Percentiles rank a stretch among this genome's conserved stretches.
Conservation (phyloP, 2,797 vertebrate genomes). For the Gobionotothen gibberifrons region DNA sequence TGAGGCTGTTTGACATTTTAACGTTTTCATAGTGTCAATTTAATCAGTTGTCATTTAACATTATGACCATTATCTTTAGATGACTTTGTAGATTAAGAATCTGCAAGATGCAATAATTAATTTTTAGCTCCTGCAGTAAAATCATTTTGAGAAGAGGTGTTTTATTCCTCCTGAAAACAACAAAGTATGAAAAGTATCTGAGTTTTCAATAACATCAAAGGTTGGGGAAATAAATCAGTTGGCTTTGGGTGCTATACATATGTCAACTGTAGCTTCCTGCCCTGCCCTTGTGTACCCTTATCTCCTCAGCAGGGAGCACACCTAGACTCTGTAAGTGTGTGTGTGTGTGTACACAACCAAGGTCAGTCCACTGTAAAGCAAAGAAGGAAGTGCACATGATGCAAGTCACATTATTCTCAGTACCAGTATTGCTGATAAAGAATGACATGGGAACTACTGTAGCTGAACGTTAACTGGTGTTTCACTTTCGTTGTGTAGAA, state of each 20-base stretch:
- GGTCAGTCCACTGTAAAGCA: conserved; percentile 5
- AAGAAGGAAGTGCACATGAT: conserved; percentile 3
- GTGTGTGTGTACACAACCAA: conserved; percentile 14
- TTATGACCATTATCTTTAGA: not conserved
- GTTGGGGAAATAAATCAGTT: conserved; percentile 14
- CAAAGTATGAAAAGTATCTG: not conserved
- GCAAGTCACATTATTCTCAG: not conserved
- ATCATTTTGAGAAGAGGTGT: too few species aligned
- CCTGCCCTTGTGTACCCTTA: conserved; percentile 5
- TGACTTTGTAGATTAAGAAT: too few species aligned
- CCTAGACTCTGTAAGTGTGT: not conserved
- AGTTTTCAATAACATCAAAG: conserved; percentile 17
- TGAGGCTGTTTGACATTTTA: not conserved
- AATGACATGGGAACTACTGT: not conserved
- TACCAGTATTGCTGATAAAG: not conserved
- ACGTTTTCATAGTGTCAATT: not conserved
- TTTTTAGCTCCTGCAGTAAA: too few species aligned
- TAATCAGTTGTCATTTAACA: not conserved
- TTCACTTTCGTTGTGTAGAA: not conserved
- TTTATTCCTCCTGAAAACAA: not conserved
- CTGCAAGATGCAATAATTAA: too few species aligned
- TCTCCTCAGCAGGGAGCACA: conserved; percentile 32
- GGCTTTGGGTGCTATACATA: conserved; percentile 56
- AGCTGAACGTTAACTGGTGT: not conserved
- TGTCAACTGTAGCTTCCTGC: conserved; percentile 22